phyloP scores from a whole-genome alignment of 2,797 vertebrate genomes.

The Pseudochirops corinnae region DNA sequence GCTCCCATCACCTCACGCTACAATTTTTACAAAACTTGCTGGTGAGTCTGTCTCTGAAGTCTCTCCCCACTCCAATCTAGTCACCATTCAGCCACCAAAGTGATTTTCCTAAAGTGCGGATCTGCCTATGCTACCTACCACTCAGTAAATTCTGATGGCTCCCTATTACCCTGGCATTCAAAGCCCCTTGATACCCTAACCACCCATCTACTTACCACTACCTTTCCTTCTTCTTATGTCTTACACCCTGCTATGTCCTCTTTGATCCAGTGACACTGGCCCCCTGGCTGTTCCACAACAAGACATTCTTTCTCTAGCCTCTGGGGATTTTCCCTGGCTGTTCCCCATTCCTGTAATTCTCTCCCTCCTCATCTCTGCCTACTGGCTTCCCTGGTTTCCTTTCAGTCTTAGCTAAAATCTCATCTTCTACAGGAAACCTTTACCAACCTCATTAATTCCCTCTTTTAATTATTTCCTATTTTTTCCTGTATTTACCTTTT shows the following conservation, averaged over 20 bases:
- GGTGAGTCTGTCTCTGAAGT: background rate
- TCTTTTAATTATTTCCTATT: background rate
- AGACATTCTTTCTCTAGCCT: background rate
- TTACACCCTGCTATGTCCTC: background rate
- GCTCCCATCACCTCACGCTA: background rate
- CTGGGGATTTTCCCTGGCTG: background rate
- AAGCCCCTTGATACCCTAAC: background rate
- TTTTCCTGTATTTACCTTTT: background rate
- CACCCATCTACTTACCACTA: background rate
- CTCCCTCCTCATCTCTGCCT: background rate
- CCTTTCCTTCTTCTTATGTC: background rate
- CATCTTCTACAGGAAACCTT: background rate
- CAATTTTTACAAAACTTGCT: background rate
- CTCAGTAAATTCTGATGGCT: background rate
- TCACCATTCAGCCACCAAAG: background rate
- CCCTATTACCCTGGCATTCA: background rate
- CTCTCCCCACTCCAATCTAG: background rate
- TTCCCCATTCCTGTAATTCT: background rate
- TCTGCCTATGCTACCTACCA: background rate
- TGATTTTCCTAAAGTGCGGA: background rate
- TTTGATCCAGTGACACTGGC: too few species aligned
- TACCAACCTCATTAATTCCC: background rate
- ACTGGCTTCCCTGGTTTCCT: background rate
- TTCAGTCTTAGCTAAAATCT: background rate
- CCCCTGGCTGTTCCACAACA: background rate